These are phyloP conservation scores for Leptodirus hochenwartii DNA, from an alignment of 2,888 invertebrate genomes.

Conservation along the genomic window DNA sequence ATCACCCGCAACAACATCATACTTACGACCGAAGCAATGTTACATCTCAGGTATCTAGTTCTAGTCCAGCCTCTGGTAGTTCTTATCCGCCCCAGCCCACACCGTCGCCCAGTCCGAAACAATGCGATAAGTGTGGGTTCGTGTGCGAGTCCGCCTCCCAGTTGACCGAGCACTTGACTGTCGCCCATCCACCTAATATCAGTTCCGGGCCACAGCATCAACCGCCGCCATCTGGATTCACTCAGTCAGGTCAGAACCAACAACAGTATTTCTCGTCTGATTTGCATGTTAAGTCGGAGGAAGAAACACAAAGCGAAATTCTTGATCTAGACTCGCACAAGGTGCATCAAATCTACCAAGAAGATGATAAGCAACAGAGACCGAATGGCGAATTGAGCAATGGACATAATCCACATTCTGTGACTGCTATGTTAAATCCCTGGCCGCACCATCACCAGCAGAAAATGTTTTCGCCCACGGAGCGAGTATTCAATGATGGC, in stretches of 20 bases:
- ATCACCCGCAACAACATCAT: constrained; percentile 26
- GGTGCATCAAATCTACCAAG: constrained; percentile 39
- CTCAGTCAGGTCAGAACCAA: constrained; percentile 15
- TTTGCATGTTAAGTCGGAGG: constrained; percentile 9
- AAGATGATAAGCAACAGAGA: constrained; percentile 30
- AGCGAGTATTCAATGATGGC: constrained; percentile 36
- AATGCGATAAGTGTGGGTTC: constrained; percentile 72
- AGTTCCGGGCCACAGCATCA: constrained; percentile 31
- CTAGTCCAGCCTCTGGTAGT: constrained; percentile 36
- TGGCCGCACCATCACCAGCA: constrained; percentile 26
- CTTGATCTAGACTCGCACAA: constrained; percentile 79
- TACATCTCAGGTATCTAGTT: constrained; percentile 20
- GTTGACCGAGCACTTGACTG: constrained; percentile 54
- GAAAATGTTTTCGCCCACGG: constrained; percentile 34
- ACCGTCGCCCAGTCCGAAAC: constrained; percentile 52
- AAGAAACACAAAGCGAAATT: constrained; percentile 50
- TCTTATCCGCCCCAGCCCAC: constrained; percentile 45
- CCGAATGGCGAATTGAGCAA: constrained; percentile 18
- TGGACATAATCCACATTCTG: constrained; percentile 28
- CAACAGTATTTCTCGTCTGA: constrained; percentile 19
- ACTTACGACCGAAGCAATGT: constrained; percentile 13
- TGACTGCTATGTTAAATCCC: constrained; percentile 35
- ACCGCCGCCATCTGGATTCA: constrained; percentile 23
- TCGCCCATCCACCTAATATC: constrained; percentile 37
- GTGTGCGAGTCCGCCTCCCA: constrained; percentile 58